Conservation (phyloP, 2,888 invertebrate species). For the Spodoptera littoralis region DNA sequence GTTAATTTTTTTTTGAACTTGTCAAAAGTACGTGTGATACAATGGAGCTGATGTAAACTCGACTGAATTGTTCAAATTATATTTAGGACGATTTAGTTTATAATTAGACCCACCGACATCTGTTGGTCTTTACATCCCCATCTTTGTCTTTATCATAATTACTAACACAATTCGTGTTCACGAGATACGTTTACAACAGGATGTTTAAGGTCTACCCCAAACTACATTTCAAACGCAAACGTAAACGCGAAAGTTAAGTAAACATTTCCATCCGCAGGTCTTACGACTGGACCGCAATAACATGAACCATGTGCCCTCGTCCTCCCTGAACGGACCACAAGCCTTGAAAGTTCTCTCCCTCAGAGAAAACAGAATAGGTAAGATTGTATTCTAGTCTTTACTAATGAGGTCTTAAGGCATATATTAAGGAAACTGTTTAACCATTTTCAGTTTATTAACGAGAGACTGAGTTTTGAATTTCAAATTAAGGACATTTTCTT, state of each 20-base stretch:
- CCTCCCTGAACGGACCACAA: conserved; percentile 94
- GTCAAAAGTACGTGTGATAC: no score
- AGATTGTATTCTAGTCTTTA: conserved; percentile 51
- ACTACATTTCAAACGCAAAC: conserved; percentile 28
- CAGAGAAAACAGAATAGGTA: conserved; percentile 94
- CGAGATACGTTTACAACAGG: background rate
- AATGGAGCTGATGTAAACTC: no score
- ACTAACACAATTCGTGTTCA: no score
- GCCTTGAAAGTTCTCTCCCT: conserved; percentile 92
- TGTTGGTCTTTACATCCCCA: no score
- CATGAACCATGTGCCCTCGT: conserved; percentile 92
- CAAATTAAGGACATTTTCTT: conserved; percentile 1
- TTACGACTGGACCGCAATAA: conserved; percentile 94
- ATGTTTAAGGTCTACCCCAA: conserved; percentile 10
- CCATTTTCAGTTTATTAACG: conserved; percentile 17
- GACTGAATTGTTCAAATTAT: no score
- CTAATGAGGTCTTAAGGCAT: conserved; percentile 18
- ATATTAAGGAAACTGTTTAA: conserved; percentile 16
- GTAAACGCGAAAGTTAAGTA: conserved; percentile 32
- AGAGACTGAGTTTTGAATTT: conserved; percentile 12
- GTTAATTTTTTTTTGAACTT: no score
- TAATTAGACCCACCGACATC: no score
- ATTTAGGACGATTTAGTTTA: no score
- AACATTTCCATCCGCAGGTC: conserved; percentile 87
- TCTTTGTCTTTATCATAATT: no score